These are phyloP conservation scores for Amphipoea lucens DNA, from an alignment of 2,888 invertebrate species.

Conservation along the genomic window DNA sequence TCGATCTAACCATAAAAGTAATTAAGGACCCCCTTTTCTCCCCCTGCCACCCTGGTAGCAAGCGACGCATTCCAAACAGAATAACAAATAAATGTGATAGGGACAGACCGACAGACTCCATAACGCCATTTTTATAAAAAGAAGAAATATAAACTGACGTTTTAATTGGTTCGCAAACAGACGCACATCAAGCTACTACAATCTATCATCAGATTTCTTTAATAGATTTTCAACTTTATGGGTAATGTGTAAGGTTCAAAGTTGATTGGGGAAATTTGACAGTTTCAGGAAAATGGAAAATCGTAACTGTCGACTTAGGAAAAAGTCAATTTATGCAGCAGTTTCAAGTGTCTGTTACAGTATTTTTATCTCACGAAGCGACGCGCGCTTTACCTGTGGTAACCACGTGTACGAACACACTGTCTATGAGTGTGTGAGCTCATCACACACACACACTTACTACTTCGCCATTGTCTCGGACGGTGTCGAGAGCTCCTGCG, in stretches of 20 bases:
- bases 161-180: conserved; percentile 3
- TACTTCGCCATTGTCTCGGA: not conserved
- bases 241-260: too few species aligned
- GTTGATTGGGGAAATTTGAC: too few species aligned
- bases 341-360: not conserved
- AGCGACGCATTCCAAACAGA: conserved; percentile 43
- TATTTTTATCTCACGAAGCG: not conserved
- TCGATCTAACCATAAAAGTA: conserved; percentile 50
- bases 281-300: not conserved
- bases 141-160: not conserved
- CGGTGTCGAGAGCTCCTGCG: not conserved
- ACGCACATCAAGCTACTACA: too few species aligned
- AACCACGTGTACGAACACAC: not conserved
- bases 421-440: not conserved
- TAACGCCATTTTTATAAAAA: conserved; percentile 9
- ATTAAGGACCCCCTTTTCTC: conserved; percentile 41
- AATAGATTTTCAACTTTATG: too few species aligned
- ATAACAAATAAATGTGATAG: conserved; percentile 31
- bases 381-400: not conserved
- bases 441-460: not conserved
- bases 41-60: conserved; percentile 44
- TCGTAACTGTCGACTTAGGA: not conserved
- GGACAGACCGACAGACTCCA: not conserved
- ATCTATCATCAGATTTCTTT: too few species aligned
- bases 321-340: not conserved